A percentile compares a stretch with the other conserved stretches of the same genome.
Conservation (phyloP, 2,113 vertebrate species). For the Nymphicus hollandicus region DNA sequence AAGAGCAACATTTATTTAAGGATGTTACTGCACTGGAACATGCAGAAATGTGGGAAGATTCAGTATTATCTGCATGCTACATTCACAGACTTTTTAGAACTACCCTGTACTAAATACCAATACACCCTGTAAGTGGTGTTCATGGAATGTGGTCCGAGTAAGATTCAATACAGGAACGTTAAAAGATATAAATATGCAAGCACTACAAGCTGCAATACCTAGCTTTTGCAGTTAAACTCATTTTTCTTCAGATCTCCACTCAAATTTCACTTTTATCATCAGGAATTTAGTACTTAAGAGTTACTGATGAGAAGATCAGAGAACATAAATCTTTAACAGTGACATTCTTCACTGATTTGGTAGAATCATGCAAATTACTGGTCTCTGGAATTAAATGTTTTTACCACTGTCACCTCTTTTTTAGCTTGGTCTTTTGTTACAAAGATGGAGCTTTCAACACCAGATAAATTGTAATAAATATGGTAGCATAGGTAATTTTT, state of each 20-base stretch:
- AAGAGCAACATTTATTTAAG: not conserved
- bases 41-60: not conserved
- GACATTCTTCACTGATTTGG: not conserved
- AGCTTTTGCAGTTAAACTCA: conserved; percentile 4
- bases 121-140: not conserved
- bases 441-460: not conserved
- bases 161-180: not conserved
- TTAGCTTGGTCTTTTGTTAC: not conserved
- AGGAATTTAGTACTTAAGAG: not conserved
- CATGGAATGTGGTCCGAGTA: not conserved
- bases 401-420: not conserved
- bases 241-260: conserved; percentile 16
- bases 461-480: not conserved
- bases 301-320: conserved; percentile 7
- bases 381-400: not conserved
- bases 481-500: not conserved
- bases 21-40: not conserved
- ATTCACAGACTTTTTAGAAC: not conserved
- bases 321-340: conserved; percentile 31
- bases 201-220: not conserved
- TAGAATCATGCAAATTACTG: not conserved
- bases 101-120: not conserved
- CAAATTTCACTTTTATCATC: conserved; percentile 34
- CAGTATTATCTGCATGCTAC: not conserved
- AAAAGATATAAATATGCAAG: conserved; percentile 4